These are phyloP conservation scores for Tuta absoluta DNA, from an alignment of 2,888 invertebrate species.

Conservation along the genomic window DNA sequence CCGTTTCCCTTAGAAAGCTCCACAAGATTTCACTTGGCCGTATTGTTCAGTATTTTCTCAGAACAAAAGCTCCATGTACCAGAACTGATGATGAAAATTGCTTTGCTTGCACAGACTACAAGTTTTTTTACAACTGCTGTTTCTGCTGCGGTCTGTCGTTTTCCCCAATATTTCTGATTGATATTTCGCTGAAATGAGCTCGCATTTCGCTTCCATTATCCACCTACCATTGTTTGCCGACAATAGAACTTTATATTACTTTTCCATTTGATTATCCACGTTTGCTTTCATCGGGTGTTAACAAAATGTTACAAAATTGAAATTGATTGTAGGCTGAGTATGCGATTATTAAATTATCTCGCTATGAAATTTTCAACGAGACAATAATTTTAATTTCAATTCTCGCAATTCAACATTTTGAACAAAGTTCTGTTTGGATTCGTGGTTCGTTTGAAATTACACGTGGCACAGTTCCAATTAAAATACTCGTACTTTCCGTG, in stretches of 20 bases:
- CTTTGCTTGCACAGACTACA: slow-evolving; percentile 10
- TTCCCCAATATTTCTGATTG: slow-evolving; percentile 27
- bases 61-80: slow-evolving; percentile 16
- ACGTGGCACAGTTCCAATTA: slow-evolving; percentile 10
- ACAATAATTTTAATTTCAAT: slow-evolving; percentile 11
- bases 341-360: slow-evolving; percentile 16
- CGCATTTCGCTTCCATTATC: slow-evolving; percentile 30
- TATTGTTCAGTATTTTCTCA: slow-evolving; percentile 14
- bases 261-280: slow-evolving; percentile 26
- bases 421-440: background rate
- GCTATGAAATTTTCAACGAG: background rate
- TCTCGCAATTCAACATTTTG: background rate
- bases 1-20: slow-evolving; percentile 6
- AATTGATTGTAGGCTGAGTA: slow-evolving; percentile 5
- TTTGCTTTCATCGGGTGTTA: slow-evolving; percentile 25
- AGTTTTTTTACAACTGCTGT: slow-evolving; percentile 8
- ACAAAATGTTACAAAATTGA: slow-evolving; percentile 14
- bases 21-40: background rate
- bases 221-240: slow-evolving; percentile 27
- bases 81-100: slow-evolving; percentile 16
- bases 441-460: slow-evolving; percentile 4
- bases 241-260: slow-evolving; percentile 32
- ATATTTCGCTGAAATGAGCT: slow-evolving; percentile 29
- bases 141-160: slow-evolving; percentile 8
- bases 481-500: slow-evolving; percentile 13